Evolutionary conservation across 2,113 vertebrate genomes (phyloP), one percentile per base, ranked within the genome.

Genomic region (Sphyrna mokarran): DNA sequence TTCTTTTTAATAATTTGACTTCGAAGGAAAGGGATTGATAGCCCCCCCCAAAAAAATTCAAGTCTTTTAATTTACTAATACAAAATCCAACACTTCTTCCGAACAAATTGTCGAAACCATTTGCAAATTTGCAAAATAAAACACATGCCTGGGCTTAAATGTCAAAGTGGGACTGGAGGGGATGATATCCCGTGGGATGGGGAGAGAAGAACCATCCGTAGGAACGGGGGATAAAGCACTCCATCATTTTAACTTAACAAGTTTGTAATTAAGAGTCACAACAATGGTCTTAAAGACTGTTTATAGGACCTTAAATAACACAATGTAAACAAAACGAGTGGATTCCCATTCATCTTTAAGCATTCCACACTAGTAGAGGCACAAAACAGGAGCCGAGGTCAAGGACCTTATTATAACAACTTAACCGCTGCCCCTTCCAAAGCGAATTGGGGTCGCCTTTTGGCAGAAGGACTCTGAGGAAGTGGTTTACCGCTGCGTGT

Each of bases 241-340:
- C 66, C 93, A 94, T 94, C 93, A 68, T 94, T 94, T 93, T 72
- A 95, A 72, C 26, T 76, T 95, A 95, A 95, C 68, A 95, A 54
- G 94, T 72, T 76, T 70, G 93, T 69, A 94, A 94, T 94, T 94
- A 94, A 94, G 93, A 94, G 68, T 3, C 43, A 76, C 68, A 93
- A 95, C 94, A 95, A 95, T 95, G 68, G 69, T 95, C 48, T 54
- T 95, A 43, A 63, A 66, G 94, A 48, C 94, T 95, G 68, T 95
- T 95, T 95, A 70, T 95, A 72, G 68, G 69, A 95, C 94, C 94
- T 54, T 95, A 72, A 95, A 95, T 95, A 72, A 72, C 68, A 95
- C 94, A 70, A 70, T 95, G 94, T 95, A 95, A 95, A 95, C 94
- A 95, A 48, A 72, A 43, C 94, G 94, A 70, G 94, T 70, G 40